Percentiles rank a stretch among this genome's conserved stretches.
phyloP scores from a whole-genome alignment of 2,797 vertebrate genomes.

The Anableps anableps region DNA sequence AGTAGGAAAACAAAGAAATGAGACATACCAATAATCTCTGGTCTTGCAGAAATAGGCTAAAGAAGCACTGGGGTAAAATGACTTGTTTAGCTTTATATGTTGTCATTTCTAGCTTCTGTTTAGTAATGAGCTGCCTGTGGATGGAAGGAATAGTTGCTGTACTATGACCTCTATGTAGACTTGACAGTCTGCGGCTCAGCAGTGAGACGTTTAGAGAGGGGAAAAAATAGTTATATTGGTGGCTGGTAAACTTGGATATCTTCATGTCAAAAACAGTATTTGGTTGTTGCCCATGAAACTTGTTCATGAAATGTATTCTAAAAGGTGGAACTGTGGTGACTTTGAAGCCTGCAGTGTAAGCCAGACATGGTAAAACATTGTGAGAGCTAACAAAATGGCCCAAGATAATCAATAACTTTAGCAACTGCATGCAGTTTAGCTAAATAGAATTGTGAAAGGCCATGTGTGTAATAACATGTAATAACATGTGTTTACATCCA shows the following conservation, averaged over 20 bases:
- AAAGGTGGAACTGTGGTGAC: neutral
- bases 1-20: conserved; percentile 22
- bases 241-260: conserved; percentile 26
- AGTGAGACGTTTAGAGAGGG: conserved; percentile 42
- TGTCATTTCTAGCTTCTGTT: neutral
- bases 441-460: neutral
- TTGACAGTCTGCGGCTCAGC: conserved; percentile 68
- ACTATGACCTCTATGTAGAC: conserved; percentile 82
- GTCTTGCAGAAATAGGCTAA: neutral
- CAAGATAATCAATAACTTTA: neutral
- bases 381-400: neutral
- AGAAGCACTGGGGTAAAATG: neutral
- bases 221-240: conserved; percentile 52
- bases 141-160: conserved; percentile 73
- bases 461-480: neutral
- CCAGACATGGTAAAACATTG: neutral
- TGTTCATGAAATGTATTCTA: neutral
- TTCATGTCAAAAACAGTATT: conserved; percentile 7
- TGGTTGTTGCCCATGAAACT: conserved; percentile 1
- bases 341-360: neutral
- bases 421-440: neutral
- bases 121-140: conserved; percentile 34
- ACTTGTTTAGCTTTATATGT: rapidly evolving
- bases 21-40: neutral
- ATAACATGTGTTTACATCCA: neutral